Percentiles rank a stretch among this genome's conserved stretches.
Evolutionary conservation across 2,797 vertebrate genomes (phyloP).

Genomic region (Phataginus tricuspis): DNA sequence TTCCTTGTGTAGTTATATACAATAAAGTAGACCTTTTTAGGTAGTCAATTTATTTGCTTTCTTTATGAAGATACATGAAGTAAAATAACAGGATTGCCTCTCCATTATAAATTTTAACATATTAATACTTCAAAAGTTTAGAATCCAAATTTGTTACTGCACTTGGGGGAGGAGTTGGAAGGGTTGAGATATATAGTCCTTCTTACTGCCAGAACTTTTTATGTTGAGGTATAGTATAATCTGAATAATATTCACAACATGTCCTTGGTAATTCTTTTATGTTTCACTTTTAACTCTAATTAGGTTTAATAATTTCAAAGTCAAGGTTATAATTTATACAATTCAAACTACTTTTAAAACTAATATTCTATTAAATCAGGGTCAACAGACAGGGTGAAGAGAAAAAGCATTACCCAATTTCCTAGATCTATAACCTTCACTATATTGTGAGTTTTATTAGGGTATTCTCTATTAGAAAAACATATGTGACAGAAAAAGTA

Average conservation of each 20-base stretch:
- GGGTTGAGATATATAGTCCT: not conserved
- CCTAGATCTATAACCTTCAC: slow-evolving; percentile 28
- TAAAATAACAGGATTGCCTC: not conserved
- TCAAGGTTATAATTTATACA: slow-evolving; percentile 29
- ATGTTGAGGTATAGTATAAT: not conserved
- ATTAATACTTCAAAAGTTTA: slow-evolving; percentile 46
- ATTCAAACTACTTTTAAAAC: slow-evolving; percentile 44
- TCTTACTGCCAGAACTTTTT: not conserved
- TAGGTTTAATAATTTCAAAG: slow-evolving; percentile 57
- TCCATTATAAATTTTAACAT: not conserved
- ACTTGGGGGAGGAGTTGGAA: not conserved
- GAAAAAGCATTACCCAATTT: slow-evolving; percentile 40
- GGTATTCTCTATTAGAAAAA: slow-evolving; percentile 28
- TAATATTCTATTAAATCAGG: slow-evolving; percentile 11
- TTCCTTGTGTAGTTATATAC: not conserved
- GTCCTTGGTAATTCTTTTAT: not conserved
- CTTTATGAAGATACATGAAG: slow-evolving; percentile 3
- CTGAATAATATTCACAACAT: slow-evolving; percentile 27
- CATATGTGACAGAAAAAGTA: slow-evolving; percentile 20
- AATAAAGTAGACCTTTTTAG: not conserved
- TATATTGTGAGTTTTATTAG: slow-evolving; percentile 51
- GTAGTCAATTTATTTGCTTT: not conserved
- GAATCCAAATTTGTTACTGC: not conserved
- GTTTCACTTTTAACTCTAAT: slow-evolving; percentile 51
- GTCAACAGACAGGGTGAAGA: not conserved